Percentiles rank a stretch among this genome's conserved stretches.
Conservation (phyloP, 2,888 invertebrate species). For the Chloroclystis v-ata region DNA sequence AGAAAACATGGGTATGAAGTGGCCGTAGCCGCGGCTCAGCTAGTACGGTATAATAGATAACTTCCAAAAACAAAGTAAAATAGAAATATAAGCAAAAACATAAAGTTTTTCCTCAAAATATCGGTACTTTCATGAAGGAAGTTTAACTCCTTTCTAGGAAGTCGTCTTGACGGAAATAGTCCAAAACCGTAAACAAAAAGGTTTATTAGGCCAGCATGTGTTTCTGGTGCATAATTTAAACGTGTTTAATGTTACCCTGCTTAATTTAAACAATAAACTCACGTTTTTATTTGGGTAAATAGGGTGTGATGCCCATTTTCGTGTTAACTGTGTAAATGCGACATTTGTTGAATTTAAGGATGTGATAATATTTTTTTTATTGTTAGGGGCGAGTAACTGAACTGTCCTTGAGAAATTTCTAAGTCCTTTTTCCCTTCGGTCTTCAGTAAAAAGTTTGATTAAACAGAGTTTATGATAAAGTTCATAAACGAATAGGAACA, state of each 20-base stretch:
- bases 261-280: conserved; percentile 20
- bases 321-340: neutral
- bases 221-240: conserved; percentile 24
- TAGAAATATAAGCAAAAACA: neutral
- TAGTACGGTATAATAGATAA: no score
- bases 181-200: conserved; percentile 33
- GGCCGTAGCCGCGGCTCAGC: no score
- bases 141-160: conserved; percentile 25
- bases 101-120: neutral
- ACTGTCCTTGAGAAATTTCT: no score
- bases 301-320: conserved; percentile 7
- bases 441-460: no score
- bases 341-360: neutral
- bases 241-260: conserved; percentile 21
- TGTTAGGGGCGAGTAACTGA: neutral
- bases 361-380: neutral
- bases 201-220: conserved; percentile 38
- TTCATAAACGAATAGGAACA: no score
- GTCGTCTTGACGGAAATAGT: conserved; percentile 28
- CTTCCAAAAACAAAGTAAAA: no score
- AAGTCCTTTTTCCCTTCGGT: no score
- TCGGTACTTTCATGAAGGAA: conserved; percentile 1
- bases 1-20: no score
- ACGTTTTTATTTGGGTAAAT: conserved; percentile 12
- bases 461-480: no score